Evolutionary conservation across 2,113 vertebrate species (phyloP), one percentile per base, ranked within the genome.

Genomic region (Phrynosoma blainvillii): DNA sequence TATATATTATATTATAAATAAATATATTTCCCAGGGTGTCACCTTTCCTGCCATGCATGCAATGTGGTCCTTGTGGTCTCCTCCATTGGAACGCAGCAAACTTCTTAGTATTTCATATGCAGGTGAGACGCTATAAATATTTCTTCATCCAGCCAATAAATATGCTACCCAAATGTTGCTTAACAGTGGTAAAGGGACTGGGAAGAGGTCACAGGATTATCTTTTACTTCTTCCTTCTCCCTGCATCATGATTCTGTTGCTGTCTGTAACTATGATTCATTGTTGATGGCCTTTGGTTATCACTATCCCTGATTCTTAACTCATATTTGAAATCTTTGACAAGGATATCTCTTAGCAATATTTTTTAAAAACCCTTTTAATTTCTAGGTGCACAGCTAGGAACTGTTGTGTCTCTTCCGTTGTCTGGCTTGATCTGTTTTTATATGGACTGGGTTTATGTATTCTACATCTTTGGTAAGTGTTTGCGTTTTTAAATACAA

Each of bases 51-150:
- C 99, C 2, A 99, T 99, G 98, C 98, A 99, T 91, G 97, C 98
- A 2, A 99, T 99, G 98, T 99, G 99, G 99, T 98, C 98, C 2
- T 97, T 97, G 1, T 99, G 99, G 99, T 98, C 99, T 21, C 99
- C 99, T 11, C 99, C 99, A 0, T 91, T 99, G 93, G 99, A 99
- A 96, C 98, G 99, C 92, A 99, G 99, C 96, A 96, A 98, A 65
- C 98, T 99, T 88, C 97, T 99, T 88, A 99, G 98, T 78, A 98
- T 99, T 93, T 98, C 98, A n/a, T 99, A 99, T 89, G 97, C 98
- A 92, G 99, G 99, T 99, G 92, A 96, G 96, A 90, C 27, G 74
- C 40, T 23, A 23, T 73, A 47, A 59, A 78, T 88, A 62, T 90
- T 87, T 89, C 92, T 90, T 94, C 25, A 18, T 54, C 62, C 32